Percentiles rank a stretch among this genome's conserved stretches.
phyloP scores from a whole-genome alignment of 2,888 invertebrate genomes.

The Isotomurus palustris region DNA sequence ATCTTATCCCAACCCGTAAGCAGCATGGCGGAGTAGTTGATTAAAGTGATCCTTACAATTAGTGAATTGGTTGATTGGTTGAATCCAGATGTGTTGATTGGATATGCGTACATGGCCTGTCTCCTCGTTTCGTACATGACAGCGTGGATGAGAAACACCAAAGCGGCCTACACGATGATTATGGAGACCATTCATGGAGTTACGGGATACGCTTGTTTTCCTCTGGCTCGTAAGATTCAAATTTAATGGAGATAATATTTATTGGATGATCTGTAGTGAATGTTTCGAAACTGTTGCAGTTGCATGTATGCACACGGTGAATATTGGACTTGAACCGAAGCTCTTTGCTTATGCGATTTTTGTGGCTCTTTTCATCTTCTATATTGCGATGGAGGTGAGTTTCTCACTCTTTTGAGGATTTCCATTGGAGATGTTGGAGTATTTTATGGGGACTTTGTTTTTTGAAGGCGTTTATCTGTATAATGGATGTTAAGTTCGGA shows the following conservation, averaged over 20 bases:
- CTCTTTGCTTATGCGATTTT: too few relatives aligned
- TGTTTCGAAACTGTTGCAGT: too few relatives aligned
- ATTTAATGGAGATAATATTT: background rate
- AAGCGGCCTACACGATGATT: conserved; percentile 9
- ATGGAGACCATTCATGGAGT: conserved; percentile 17
- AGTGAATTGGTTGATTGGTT: background rate
- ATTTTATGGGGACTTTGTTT: too few relatives aligned
- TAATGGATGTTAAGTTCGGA: conserved; percentile 8
- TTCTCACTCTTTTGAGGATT: too few relatives aligned
- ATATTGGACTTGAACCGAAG: too few relatives aligned
- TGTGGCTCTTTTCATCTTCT: too few relatives aligned
- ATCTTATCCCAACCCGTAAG: too few relatives aligned
- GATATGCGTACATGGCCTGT: conserved; percentile 22
- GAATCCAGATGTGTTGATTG: conserved; percentile 11
- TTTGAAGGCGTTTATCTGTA: background rate
- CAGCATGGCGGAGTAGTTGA: too few relatives aligned
- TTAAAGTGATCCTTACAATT: background rate
- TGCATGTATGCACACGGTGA: too few relatives aligned
- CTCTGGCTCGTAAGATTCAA: conserved; percentile 22
- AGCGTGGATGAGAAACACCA: conserved; percentile 27
- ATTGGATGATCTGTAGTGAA: too few relatives aligned
- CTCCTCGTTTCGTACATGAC: conserved; percentile 21
- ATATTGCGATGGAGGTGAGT: too few relatives aligned
- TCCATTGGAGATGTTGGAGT: too few relatives aligned
- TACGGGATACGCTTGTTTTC: conserved; percentile 19